Percentiles rank a stretch among this genome's conserved stretches.
phyloP scores from a whole-genome alignment of 2,888 invertebrate species.

The Tenthredo notha region DNA sequence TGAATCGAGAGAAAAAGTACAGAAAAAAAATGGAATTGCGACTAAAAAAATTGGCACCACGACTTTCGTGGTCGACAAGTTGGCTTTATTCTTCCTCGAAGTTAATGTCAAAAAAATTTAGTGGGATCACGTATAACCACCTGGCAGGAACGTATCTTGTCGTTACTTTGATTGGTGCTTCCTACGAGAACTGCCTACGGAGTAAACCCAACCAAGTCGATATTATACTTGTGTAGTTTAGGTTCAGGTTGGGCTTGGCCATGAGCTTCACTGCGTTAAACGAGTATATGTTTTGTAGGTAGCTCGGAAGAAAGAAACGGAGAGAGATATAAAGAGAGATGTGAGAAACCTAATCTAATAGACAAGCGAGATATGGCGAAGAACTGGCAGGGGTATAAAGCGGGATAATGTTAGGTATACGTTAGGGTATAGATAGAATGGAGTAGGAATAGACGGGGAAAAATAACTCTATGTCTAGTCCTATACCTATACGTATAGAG shows the following conservation, averaged over 20 bases:
- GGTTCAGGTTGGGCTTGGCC: conserved; percentile 10
- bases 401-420: conserved; percentile 28
- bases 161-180: conserved; percentile 42
- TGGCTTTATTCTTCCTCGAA: not conserved
- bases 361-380: conserved; percentile 20
- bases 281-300: conserved; percentile 21
- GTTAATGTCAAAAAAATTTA: conserved; percentile 13
- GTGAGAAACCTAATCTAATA: conserved; percentile 31
- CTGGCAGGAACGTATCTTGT: conserved; percentile 29
- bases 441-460: not conserved
- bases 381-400: conserved; percentile 31
- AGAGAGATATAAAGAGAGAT: not conserved
- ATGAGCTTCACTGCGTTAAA: not conserved
- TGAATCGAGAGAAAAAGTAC: not conserved
- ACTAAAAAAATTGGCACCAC: not conserved
- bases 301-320: not conserved
- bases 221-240: not conserved
- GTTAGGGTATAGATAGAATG: not conserved
- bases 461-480: not conserved
- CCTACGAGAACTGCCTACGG: conserved; percentile 27
- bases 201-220: conserved; percentile 7
- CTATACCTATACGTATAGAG: not conserved
- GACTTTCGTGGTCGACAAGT: not conserved
- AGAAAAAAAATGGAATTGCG: not conserved
- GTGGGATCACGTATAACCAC: conserved; percentile 10